A percentile compares a stretch with the other conserved stretches of the same genome.
Conservation (phyloP, 2,888 invertebrate species). For the Octonoba sinensis region DNA sequence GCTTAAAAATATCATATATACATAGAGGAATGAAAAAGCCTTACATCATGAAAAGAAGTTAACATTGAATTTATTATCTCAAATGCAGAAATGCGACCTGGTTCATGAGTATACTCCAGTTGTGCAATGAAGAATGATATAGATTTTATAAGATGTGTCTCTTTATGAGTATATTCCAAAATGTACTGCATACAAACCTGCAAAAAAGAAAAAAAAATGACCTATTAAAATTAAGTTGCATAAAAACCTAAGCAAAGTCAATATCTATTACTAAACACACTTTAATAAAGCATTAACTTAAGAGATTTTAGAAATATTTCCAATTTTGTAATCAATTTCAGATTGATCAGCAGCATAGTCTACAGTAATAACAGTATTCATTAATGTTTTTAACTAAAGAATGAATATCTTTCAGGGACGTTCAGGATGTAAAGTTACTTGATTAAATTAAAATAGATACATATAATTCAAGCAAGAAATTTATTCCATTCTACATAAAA, state of each 20-base stretch:
- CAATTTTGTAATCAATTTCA: too few relatives aligned
- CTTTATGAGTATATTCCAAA: slow-evolving; percentile 85
- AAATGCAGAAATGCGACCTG: slow-evolving; percentile 87
- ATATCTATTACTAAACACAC: neutral
- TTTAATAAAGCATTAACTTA: neutral
- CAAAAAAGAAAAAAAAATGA: slow-evolving; percentile 1
- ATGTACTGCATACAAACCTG: slow-evolving; percentile 79
- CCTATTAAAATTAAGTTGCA: neutral
- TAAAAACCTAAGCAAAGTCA: neutral
- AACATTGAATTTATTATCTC: slow-evolving; percentile 86
- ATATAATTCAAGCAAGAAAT: too few relatives aligned
- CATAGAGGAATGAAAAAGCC: slow-evolving; percentile 66
- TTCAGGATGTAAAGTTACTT: too few relatives aligned
- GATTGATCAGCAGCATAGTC: too few relatives aligned
- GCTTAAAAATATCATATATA: too few relatives aligned
- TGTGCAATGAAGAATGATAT: slow-evolving; percentile 87
- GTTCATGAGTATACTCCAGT: slow-evolving; percentile 83
- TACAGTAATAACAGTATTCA: too few relatives aligned
- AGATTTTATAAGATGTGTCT: slow-evolving; percentile 79
- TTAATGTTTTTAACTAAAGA: too few relatives aligned
- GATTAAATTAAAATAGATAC: too few relatives aligned
- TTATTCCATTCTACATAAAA: too few relatives aligned
- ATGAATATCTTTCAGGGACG: too few relatives aligned
- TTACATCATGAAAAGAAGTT: slow-evolving; percentile 81
- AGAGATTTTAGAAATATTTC: too few relatives aligned